A percentile compares a stretch with the other conserved stretches of the same genome.
These are phyloP conservation scores for Furnarius figulus DNA, from an alignment of 2,113 vertebrate species.

Conservation along the genomic window DNA sequence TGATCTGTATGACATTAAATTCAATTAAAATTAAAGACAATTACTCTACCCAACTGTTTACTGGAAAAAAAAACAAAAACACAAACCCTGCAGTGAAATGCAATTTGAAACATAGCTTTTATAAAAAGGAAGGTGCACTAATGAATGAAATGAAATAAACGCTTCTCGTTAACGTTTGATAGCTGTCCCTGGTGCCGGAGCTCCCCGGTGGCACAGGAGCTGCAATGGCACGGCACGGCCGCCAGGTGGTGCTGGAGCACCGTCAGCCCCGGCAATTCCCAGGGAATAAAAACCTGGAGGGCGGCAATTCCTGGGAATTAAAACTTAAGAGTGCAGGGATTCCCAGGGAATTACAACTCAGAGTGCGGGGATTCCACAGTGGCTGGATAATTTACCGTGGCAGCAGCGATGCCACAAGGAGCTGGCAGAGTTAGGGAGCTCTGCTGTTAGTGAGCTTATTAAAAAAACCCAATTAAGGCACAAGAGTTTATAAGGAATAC, in stretches of 20 bases:
- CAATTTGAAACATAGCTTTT: not conserved
- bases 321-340: too few relatives aligned
- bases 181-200: accelerated
- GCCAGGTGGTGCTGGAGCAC: too few relatives aligned
- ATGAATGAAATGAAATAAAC: accelerated
- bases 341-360: too few relatives aligned
- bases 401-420: accelerated
- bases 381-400: too few relatives aligned
- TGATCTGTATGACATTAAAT: not conserved
- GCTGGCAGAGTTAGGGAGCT: accelerated
- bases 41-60: not conserved
- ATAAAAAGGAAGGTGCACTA: accelerated
- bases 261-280: too few relatives aligned
- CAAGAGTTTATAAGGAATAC: accelerated
- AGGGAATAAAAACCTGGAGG: too few relatives aligned
- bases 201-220: not conserved
- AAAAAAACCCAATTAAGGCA: accelerated
- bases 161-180: not conserved
- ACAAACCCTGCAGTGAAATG: too few relatives aligned
- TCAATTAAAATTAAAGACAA: not conserved
- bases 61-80: not conserved
- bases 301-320: too few relatives aligned
- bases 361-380: too few relatives aligned
- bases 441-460: accelerated
- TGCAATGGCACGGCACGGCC: not conserved